phyloP scores from a whole-genome alignment of 2,113 vertebrate species.

The Carlito syrichta region DNA sequence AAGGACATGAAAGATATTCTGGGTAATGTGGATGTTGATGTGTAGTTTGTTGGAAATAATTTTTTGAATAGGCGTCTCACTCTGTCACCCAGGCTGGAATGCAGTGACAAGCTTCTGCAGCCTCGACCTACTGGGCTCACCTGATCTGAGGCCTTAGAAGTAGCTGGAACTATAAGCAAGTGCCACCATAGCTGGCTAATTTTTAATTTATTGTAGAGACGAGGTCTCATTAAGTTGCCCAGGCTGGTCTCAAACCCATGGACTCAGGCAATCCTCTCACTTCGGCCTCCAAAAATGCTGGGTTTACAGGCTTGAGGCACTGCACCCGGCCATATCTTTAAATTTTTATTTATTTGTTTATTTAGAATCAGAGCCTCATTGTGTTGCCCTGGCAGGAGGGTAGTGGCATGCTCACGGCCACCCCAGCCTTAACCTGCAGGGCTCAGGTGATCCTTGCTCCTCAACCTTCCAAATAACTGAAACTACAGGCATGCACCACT shows the following conservation, averaged over 20 bases:
- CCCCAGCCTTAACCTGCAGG: too few relatives aligned
- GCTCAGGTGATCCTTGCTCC: too few relatives aligned
- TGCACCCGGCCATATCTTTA: not conserved
- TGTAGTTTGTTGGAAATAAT: not conserved
- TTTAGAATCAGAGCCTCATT: too few relatives aligned
- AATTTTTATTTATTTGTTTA: too few relatives aligned
- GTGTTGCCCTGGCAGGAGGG: too few relatives aligned
- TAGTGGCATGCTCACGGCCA: too few relatives aligned
- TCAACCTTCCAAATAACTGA: too few relatives aligned
- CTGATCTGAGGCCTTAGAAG: too few relatives aligned
- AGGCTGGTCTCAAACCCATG: not conserved
- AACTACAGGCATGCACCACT: too few relatives aligned
- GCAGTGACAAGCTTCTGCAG: not conserved
- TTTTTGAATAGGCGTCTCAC: not conserved
- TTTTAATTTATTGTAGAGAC: not conserved
- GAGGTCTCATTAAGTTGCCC: not conserved
- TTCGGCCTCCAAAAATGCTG: not conserved
- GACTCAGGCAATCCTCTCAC: not conserved
- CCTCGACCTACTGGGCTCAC: not conserved
- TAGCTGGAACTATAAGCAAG: not conserved
- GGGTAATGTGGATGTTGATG: not conserved
- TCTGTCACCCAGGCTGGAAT: not conserved
- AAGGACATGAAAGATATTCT: not conserved
- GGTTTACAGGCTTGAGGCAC: not conserved
- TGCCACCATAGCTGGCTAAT: not conserved